phyloP scores from a whole-genome alignment of 2,113 vertebrate species.

The Dendropsophus ebraccatus region DNA sequence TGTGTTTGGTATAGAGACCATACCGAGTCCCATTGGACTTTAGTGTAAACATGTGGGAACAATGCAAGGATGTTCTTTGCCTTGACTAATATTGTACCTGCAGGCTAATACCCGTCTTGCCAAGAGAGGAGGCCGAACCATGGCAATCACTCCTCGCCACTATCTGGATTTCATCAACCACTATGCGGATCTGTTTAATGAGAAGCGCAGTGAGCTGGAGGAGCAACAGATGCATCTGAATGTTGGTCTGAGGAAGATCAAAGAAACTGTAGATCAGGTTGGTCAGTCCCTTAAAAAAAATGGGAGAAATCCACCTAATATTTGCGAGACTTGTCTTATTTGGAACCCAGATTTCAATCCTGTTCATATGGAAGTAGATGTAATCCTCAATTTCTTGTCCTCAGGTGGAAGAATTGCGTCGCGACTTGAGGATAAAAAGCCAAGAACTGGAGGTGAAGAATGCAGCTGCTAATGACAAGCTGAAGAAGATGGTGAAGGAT shows the following conservation, averaged over 20 bases:
- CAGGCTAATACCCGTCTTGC: constrained; percentile 94
- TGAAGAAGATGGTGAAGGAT: constrained; percentile 99
- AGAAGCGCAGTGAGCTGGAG: constrained; percentile 96
- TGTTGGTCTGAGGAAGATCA: constrained; percentile 96
- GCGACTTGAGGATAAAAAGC: constrained; percentile 95
- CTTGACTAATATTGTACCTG: background rate
- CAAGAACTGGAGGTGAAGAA: constrained; percentile 98
- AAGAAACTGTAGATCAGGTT: constrained; percentile 98
- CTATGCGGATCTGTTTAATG: constrained; percentile 96
- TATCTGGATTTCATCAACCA: constrained; percentile 99
- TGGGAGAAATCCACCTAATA: background rate
- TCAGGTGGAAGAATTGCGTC: constrained; percentile 94
- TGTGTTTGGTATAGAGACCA: too few species aligned
- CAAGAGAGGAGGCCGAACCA: constrained; percentile 93
- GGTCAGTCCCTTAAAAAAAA: background rate
- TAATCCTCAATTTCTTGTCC: background rate
- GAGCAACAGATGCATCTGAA: constrained; percentile 99
- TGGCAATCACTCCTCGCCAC: constrained; percentile 98
- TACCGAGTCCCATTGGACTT: background rate
- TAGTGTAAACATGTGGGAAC: too few species aligned
- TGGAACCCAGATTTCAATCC: background rate
- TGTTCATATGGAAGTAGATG: background rate
- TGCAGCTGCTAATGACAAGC: constrained; percentile 95
- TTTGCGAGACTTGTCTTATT: background rate
- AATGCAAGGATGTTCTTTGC: background rate